These are phyloP conservation scores for Leptopilina boulardi DNA, from an alignment of 1,140 invertebrate species.

Conservation along the genomic window DNA sequence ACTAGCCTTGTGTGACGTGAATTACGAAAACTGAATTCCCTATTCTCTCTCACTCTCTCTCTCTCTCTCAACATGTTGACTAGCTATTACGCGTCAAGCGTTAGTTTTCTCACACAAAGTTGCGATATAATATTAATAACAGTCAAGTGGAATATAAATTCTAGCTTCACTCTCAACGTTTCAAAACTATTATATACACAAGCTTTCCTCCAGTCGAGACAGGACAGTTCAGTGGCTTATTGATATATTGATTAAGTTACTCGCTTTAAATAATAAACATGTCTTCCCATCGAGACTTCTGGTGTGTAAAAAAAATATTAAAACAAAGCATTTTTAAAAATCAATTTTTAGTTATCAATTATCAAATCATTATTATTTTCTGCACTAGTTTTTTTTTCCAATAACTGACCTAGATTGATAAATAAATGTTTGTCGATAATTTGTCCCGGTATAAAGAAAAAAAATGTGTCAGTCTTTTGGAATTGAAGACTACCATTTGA, in stretches of 20 bases:
- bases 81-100: background rate
- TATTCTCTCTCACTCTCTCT: slow-evolving; percentile 19
- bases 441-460: background rate
- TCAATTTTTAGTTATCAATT: too few relatives aligned
- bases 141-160: slow-evolving; percentile 21
- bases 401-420: background rate
- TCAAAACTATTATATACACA: background rate
- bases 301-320: background rate
- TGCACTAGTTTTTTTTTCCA: too few relatives aligned
- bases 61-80: background rate
- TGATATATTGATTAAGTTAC: slow-evolving; percentile 23
- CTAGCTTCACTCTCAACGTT: background rate
- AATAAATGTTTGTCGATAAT: background rate
- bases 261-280: background rate
- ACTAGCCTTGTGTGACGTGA: background rate
- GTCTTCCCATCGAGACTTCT: background rate
- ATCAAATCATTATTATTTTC: too few relatives aligned
- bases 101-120: background rate
- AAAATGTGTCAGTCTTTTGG: background rate
- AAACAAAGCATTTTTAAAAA: background rate
- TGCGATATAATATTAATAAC: slow-evolving; percentile 26
- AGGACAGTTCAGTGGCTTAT: background rate
- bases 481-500: background rate
- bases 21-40: slow-evolving; percentile 24
- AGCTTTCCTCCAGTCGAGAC: background rate